These are phyloP conservation scores for Elysia chlorotica DNA, from an alignment of 1,140 invertebrate genomes.

Conservation along the genomic window DNA sequence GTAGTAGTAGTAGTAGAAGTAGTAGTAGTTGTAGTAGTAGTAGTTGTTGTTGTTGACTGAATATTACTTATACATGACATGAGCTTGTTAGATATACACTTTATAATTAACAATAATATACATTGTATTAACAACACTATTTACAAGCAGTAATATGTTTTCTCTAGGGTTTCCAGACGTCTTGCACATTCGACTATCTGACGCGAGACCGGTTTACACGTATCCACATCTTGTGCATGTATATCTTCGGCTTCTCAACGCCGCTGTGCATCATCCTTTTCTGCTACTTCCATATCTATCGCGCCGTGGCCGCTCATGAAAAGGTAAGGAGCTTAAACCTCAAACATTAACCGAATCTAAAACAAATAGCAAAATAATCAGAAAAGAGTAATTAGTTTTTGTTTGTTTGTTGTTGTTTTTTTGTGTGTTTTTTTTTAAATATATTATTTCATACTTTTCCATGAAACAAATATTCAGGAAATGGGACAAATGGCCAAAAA, in stretches of 20 bases:
- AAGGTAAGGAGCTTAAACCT: too few relatives aligned
- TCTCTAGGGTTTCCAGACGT: slow-evolving; percentile 75
- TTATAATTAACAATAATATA: too few relatives aligned
- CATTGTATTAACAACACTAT: too few relatives aligned
- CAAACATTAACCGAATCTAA: too few relatives aligned
- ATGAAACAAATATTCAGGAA: slow-evolving; percentile 55
- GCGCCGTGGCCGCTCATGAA: slow-evolving; percentile 77
- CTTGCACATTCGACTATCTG: slow-evolving; percentile 84
- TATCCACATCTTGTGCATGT: slow-evolving; percentile 63
- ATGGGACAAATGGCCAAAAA: slow-evolving; percentile 66
- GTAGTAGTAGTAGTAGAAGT: neutral
- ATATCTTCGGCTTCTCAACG: slow-evolving; percentile 60
- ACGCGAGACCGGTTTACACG: slow-evolving; percentile 68
- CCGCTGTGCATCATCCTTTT: slow-evolving; percentile 73
- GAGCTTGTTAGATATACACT: too few relatives aligned
- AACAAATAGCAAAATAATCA: too few relatives aligned
- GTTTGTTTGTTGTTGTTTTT: too few relatives aligned
- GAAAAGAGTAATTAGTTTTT: too few relatives aligned
- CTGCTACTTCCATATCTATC: slow-evolving; percentile 75
- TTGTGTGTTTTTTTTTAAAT: too few relatives aligned
- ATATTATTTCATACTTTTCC: too few relatives aligned
- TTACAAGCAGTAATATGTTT: too few relatives aligned
- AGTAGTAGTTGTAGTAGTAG: neutral
- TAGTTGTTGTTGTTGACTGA: neutral
- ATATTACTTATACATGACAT: too few relatives aligned